phyloP scores from a whole-genome alignment of 2,888 invertebrate genomes.

The Apamea crenata region DNA sequence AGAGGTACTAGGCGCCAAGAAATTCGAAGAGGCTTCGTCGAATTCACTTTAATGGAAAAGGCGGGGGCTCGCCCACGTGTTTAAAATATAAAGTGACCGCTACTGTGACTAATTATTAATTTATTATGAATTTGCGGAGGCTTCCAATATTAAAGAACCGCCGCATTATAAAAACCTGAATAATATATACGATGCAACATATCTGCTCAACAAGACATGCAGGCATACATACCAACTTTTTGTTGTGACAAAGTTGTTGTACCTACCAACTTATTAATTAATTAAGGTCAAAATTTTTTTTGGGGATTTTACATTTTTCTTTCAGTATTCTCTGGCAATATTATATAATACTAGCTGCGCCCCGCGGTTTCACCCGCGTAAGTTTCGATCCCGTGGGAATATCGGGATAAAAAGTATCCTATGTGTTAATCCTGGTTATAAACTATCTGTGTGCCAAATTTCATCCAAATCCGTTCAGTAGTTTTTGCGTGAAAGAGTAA shows the following conservation, averaged over 20 bases:
- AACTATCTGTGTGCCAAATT: too few species aligned
- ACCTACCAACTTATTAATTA: not conserved
- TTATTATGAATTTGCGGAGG: conserved; percentile 1
- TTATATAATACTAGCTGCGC: too few species aligned
- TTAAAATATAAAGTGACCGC: conserved; percentile 21
- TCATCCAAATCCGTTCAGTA: too few species aligned
- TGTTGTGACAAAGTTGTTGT: not conserved
- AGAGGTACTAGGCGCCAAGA: conserved; percentile 47
- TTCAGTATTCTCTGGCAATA: not conserved
- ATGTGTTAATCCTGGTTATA: too few species aligned
- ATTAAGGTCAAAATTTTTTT: too few species aligned
- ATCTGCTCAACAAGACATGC: not conserved
- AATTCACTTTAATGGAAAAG: conserved; percentile 30
- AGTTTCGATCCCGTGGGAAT: too few species aligned
- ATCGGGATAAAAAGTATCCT: too few species aligned
- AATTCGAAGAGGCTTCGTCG: conserved; percentile 25
- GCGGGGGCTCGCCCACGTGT: conserved; percentile 17
- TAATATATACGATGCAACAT: not conserved
- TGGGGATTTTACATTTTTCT: too few species aligned
- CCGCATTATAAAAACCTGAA: not conserved
- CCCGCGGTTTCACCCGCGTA: too few species aligned
- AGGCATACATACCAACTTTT: not conserved
- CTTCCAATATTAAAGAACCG: too few species aligned
- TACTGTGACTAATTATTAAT: too few species aligned
- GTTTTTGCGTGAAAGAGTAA: too few species aligned